Evolutionary conservation across 2,113 vertebrate species (phyloP), one percentile per base, ranked within the genome.

Genomic region (Toxostoma redivivum): DNA sequence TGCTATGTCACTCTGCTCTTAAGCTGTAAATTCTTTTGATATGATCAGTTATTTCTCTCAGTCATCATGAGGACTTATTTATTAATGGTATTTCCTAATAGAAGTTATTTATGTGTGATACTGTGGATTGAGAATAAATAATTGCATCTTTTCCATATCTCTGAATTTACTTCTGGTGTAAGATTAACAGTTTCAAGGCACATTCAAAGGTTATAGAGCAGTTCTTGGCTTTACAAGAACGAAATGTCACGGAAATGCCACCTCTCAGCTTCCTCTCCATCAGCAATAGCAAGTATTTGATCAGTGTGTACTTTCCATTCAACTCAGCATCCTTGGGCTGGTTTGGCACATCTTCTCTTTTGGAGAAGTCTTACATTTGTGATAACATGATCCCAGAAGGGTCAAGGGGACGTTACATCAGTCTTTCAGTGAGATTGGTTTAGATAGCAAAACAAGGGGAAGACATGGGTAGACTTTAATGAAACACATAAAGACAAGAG

Each of bases 181-280:
- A 88, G 38, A 90, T 78, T 56, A 88, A 88, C 48, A 76, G 81
- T 88, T 96, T 89, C 76, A 91, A 96, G 60, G 33, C 56, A 79
- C 58, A 53, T 72, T 65, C 44, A 95, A 76, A 95, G 64, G 62
- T 93, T 95, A 95, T 50, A 88, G 81, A 94, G 73, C 78, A 88
- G 56, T 56, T 91, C 77, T 91, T 85, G 28, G 62, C 60, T 85
- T 79, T 92, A 88, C 42, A 94, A 90, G 92, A 94, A 88, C 86
- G 95, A 95, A 97, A 95, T 94, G 87, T 96, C 96, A 86, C 9
- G 84, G 91, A 96, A 88, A 89, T 15, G 4, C 56, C 92, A 91
- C 35, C 40, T 87, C 90, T 84, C 69, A 15, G 57, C 56, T 89
- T 81, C 47, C 21, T 86, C 69, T 60, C 38, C 65, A 89, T 53